Conservation (phyloP, 2,888 invertebrate genomes). For the Crossocerus cetratus region DNA sequence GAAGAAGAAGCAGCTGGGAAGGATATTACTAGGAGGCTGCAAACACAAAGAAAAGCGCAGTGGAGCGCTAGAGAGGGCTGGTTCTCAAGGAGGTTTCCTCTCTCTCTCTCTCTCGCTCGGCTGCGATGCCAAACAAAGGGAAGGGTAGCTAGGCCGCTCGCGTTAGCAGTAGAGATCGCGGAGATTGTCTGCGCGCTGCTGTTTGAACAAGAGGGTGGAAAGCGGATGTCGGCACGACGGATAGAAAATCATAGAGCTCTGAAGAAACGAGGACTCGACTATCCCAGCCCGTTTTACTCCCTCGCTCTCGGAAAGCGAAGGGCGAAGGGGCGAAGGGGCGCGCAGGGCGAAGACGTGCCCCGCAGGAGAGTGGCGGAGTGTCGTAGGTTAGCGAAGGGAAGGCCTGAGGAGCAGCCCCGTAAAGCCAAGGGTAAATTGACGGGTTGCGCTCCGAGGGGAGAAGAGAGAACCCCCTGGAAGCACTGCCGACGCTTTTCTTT, state of each 20-base stretch:
- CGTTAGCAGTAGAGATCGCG: neutral
- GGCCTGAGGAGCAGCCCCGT: conserved; percentile 23
- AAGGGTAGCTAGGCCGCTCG: neutral
- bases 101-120: too few species aligned
- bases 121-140: neutral
- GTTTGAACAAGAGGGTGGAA: conserved; percentile 4
- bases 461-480: conserved; percentile 52
- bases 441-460: conserved; percentile 60
- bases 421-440: conserved; percentile 65
- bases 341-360: neutral
- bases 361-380: neutral
- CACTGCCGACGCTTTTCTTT: conserved; percentile 33
- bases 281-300: neutral
- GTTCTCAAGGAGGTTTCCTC: neutral
- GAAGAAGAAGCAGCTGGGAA: neutral
- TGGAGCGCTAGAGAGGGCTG: neutral
- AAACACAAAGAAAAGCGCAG: neutral
- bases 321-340: too few species aligned
- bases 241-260: conserved; percentile 1
- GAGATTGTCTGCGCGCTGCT: conserved; percentile 8
- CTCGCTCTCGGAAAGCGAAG: neutral
- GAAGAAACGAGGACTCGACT: neutral
- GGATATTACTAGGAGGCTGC: neutral
- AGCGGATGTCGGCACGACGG: conserved; percentile 4
- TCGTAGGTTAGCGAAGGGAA: neutral